Percentiles rank a stretch among this genome's conserved stretches.
These are phyloP conservation scores for Perizoma affinitatum DNA, from an alignment of 2,888 invertebrate genomes.

Conservation along the genomic window DNA sequence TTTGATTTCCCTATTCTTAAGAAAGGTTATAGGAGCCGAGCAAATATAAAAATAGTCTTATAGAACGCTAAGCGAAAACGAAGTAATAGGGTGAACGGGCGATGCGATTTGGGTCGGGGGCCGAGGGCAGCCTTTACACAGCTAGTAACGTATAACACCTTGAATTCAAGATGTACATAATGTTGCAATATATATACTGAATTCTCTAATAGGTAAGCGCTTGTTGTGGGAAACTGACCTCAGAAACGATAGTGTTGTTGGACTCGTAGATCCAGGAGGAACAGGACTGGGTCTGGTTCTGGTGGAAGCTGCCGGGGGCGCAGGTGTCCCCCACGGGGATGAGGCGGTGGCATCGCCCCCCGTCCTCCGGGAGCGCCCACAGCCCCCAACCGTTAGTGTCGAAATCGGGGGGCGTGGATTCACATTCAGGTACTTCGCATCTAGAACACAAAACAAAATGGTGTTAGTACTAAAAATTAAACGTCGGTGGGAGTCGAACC, in stretches of 20 bases:
- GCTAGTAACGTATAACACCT: too few species aligned
- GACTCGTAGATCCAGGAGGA: conserved; percentile 65
- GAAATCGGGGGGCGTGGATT: conserved; percentile 54
- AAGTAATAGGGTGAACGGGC: too few species aligned
- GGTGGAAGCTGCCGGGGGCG: conserved; percentile 54
- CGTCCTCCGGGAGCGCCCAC: conserved; percentile 64
- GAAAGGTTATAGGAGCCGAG: too few species aligned
- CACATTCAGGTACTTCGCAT: conserved; percentile 76
- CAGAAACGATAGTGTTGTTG: conserved; percentile 65
- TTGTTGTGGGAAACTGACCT: conserved; percentile 47
- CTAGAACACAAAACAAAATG: conserved; percentile 48
- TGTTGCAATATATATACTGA: too few species aligned
- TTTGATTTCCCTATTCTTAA: too few species aligned
- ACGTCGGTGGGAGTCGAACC: too few species aligned
- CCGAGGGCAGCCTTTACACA: too few species aligned
- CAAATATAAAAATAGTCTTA: too few species aligned
- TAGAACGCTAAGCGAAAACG: too few species aligned
- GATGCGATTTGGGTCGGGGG: too few species aligned
- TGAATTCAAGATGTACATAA: too few species aligned
- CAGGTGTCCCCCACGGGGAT: conserved; percentile 53
- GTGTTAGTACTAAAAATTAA: too few species aligned
- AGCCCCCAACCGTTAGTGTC: conserved; percentile 60
- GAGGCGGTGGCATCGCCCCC: conserved; percentile 59
- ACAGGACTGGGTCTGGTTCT: conserved; percentile 57
- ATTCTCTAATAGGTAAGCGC: background rate